A percentile compares a stretch with the other conserved stretches of the same genome.
Conservation (phyloP, 2,888 invertebrate species). For the Drosophila tanythrix region DNA sequence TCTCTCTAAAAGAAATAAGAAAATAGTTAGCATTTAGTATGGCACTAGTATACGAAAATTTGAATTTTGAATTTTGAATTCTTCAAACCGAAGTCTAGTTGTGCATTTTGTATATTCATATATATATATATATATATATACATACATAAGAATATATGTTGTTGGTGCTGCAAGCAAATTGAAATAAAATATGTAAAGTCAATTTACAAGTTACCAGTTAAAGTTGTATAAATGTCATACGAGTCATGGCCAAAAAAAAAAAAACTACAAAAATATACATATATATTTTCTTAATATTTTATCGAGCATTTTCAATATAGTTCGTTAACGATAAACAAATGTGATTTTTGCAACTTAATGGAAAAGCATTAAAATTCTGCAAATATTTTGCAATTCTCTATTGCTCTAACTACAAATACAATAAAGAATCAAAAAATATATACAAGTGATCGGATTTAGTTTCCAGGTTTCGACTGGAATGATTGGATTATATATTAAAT, state of each 20-base stretch:
- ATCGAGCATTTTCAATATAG: constrained; percentile 31
- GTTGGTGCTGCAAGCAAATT: constrained; percentile 75
- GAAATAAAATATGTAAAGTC: constrained; percentile 61
- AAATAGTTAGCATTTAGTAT: constrained; percentile 61
- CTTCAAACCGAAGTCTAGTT: constrained; percentile 69
- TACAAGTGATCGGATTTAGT: neutral
- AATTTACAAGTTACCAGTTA: constrained; percentile 54
- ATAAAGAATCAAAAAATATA: constrained; percentile 16
- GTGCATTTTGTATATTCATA: constrained; percentile 75
- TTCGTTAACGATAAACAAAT: constrained; percentile 17
- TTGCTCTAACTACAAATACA: constrained; percentile 18
- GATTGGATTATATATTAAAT: neutral
- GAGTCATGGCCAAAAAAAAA: constrained; percentile 51
- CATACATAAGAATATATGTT: constrained; percentile 53
- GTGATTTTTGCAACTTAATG: constrained; percentile 35
- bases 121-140: constrained; percentile 19
- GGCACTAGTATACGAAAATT: constrained; percentile 55
- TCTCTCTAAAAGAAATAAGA: constrained; percentile 47
- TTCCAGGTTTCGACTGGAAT: neutral
- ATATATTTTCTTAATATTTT: constrained; percentile 61
- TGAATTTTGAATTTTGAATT: constrained; percentile 76
- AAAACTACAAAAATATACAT: constrained; percentile 15
- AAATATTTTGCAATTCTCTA: constrained; percentile 29
- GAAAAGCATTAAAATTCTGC: constrained; percentile 15
- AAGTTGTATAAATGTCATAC: constrained; percentile 62